Percentiles rank a stretch among this genome's conserved stretches.
Evolutionary conservation across 2,113 vertebrate genomes (phyloP).

Genomic region (Pseudolaguvia tuberculata): DNA sequence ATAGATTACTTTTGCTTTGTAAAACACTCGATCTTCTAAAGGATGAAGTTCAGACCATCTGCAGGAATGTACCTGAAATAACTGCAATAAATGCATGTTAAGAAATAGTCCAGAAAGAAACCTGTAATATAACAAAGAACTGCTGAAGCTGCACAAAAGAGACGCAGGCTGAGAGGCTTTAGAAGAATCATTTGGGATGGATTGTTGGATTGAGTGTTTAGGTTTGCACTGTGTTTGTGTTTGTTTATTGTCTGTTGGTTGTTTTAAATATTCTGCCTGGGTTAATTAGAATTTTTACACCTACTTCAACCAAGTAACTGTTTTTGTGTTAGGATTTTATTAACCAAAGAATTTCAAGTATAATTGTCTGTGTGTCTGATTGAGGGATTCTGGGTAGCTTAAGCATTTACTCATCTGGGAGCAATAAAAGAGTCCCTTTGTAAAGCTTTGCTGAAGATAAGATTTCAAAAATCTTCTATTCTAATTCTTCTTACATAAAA

Average conservation of each 20-base stretch:
- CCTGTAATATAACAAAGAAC: not conserved
- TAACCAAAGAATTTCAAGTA: constrained; percentile 71
- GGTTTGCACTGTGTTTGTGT: constrained; percentile 47
- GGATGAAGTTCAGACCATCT: not conserved
- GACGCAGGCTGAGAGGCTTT: constrained; percentile 24
- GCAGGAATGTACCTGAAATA: not conserved
- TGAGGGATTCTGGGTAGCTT: constrained; percentile 50
- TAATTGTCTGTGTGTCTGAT: constrained; percentile 57
- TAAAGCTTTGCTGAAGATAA: constrained; percentile 17
- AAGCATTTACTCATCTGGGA: constrained; percentile 36
- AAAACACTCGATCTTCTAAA: not conserved
- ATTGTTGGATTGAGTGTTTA: constrained; percentile 26
- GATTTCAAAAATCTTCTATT: constrained; percentile 57
- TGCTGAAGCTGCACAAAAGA: not conserved
- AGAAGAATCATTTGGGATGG: constrained; percentile 6
- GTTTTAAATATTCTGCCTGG: constrained; percentile 33
- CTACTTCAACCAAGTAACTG: constrained; percentile 36
- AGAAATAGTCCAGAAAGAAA: too few species aligned
- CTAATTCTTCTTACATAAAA: constrained; percentile 63
- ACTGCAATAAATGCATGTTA: too few species aligned
- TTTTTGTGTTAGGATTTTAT: constrained; percentile 50
- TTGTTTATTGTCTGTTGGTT: constrained; percentile 41
- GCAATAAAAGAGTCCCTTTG: constrained; percentile 19
- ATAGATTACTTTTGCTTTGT: constrained; percentile 39
- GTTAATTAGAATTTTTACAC: constrained; percentile 29